These are phyloP conservation scores for Sweltsa coloradensis DNA, from an alignment of 1,140 invertebrate species.

Conservation along the genomic window DNA sequence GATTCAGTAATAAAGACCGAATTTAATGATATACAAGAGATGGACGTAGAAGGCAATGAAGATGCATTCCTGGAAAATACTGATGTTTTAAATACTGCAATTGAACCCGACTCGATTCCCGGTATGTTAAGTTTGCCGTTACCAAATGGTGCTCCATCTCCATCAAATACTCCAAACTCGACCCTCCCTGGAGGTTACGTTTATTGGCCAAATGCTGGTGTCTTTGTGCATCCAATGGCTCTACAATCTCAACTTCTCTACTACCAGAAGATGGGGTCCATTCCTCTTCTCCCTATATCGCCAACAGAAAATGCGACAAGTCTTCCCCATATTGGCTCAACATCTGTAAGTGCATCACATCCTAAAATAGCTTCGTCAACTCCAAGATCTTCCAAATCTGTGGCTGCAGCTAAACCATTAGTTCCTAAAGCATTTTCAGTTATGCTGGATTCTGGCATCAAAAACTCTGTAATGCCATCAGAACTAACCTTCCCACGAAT, in stretches of 20 bases:
- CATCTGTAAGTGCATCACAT: too few species aligned
- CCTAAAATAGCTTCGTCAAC: too few species aligned
- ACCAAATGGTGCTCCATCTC: background rate
- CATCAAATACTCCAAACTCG: conserved; percentile 19
- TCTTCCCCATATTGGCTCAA: too few species aligned
- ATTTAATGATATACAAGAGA: too few species aligned
- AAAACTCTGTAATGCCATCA: background rate
- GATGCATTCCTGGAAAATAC: too few species aligned
- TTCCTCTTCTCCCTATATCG: conserved; percentile 3
- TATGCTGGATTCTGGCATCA: background rate
- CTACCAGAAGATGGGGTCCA: conserved; percentile 52
- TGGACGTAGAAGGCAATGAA: too few species aligned
- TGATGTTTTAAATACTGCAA: too few species aligned
- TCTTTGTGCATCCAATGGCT: conserved; percentile 58
- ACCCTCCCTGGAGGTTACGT: conserved; percentile 33
- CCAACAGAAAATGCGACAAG: background rate
- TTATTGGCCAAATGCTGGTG: conserved; percentile 54
- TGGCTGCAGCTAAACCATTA: conserved; percentile 9
- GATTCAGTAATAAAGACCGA: too few species aligned
- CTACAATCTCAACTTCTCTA: conserved; percentile 57
- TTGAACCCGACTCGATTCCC: too few species aligned
- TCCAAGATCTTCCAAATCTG: too few species aligned
- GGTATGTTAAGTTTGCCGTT: too few species aligned
- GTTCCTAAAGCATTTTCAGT: conserved; percentile 8
- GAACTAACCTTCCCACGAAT: conserved; percentile 6